phyloP scores from a whole-genome alignment of 2,113 vertebrate species.

The Malurus alboscapulatus region DNA sequence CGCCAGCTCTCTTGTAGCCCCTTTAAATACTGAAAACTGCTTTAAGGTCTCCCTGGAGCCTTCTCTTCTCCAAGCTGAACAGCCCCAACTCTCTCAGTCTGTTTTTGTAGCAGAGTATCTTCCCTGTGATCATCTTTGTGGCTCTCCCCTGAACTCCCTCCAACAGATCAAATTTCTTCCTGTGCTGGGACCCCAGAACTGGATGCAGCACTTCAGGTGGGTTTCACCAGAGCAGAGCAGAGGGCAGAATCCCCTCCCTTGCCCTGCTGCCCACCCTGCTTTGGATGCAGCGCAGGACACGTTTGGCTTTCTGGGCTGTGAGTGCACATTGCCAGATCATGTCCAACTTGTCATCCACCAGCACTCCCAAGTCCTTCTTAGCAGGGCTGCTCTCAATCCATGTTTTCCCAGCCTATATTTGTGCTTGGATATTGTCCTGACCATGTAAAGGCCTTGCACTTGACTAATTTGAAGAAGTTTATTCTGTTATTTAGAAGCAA shows the following conservation, averaged over 20 bases:
- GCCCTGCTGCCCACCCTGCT: rapidly evolving
- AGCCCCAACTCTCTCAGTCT: neutral
- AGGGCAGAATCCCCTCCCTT: neutral
- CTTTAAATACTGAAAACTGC: neutral
- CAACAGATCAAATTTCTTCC: neutral
- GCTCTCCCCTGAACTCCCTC: rapidly evolving
- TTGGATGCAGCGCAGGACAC: neutral
- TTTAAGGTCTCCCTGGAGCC: neutral
- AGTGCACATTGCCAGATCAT: neutral
- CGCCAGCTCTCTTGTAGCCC: neutral
- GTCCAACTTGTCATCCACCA: neutral
- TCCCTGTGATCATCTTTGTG: neutral
- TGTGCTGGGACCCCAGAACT: neutral
- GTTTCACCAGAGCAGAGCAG: neutral
- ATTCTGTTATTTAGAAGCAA: neutral
- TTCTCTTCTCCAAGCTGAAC: neutral
- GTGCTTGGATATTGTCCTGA: neutral
- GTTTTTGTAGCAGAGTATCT: neutral
- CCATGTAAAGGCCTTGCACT: neutral
- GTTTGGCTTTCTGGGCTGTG: neutral
- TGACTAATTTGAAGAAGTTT: neutral
- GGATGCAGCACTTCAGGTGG: neutral
- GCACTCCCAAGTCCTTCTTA: neutral
- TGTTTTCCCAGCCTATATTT: neutral
- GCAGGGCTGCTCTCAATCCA: neutral